Base-by-base conservation (phyloP, 2,113 vertebrate genomes). In the Myrmophylax atrothorax region DNA sequence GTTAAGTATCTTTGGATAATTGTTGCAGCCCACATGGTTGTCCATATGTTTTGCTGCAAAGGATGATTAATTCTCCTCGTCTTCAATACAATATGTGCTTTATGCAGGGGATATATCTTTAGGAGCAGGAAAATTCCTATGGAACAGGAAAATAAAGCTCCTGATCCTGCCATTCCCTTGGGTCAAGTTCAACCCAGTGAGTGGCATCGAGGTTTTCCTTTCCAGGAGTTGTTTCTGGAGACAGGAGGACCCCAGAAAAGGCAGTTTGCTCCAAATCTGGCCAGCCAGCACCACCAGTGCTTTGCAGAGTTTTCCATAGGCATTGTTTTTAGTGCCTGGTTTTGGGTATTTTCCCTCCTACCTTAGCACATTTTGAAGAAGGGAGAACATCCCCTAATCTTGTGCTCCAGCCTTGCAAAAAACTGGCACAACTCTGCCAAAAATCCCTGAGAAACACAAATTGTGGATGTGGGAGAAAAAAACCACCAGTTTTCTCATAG, bases 21-120 rank as follows among this genome's bases (percentile, higher is more conserved):
- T 87, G 82, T 70, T 92, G 73, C 94, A 85, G 82, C 64, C 94
- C 90, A 90, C 93, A 67, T 55, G 80, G n/a, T 50, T 75, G 81
- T 64, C 92, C 94, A 68, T 93, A 92, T 90, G 87, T 59, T 96
- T 91, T 35, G 29, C 63, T 28, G 29, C 14, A 42, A 52, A 80
- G 40, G 55, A 81, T 88, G 93, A 95, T 92, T 90, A 81, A 92
- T 63, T 73, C 75, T 76, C 62, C 31, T 40, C n/a, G 37, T 47
- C 76, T 84, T 58, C 76, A 33, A 56, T 52, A 92, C 85, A 89
- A 72, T 40, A 20, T 9, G 52, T 16, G 35, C 16, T 74, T 93
- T 81, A 46, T 72, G 33, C 37, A 56, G 68, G 28, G 60, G 75
- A 78, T 74, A 28, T 6, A 35, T 90, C 85, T 92, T 89, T 10